A percentile compares a stretch with the other conserved stretches of the same genome.
These are phyloP conservation scores for Campylorhamphus procurvoides DNA, from an alignment of 2,113 vertebrate genomes.

Conservation along the genomic window DNA sequence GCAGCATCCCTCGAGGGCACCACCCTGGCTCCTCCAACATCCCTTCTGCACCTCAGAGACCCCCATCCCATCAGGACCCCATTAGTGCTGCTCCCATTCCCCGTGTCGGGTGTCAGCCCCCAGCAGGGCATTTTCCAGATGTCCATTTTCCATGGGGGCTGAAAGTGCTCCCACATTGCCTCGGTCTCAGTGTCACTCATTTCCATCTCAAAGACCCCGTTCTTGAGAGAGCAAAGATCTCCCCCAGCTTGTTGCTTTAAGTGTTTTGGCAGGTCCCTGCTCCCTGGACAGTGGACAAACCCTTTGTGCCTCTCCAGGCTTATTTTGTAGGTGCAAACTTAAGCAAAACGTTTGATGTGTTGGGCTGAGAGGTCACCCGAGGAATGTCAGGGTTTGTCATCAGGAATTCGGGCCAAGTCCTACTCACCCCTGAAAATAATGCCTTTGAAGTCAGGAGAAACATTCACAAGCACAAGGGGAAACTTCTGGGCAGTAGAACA, in stretches of 20 bases:
- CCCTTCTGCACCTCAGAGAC: rapidly evolving
- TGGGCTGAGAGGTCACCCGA: constrained; percentile 3
- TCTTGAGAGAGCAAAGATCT: not conserved
- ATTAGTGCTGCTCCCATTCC: not conserved
- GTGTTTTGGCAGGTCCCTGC: not conserved
- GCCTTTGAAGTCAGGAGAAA: not conserved
- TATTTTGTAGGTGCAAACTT: constrained; percentile 35
- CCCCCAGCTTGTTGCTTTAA: not conserved
- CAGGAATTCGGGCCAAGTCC: not conserved
- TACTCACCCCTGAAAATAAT: not conserved
- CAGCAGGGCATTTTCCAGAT: not conserved
- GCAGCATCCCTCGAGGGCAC: not conserved
- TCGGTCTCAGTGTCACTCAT: not conserved
- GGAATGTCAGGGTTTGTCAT: constrained; percentile 3
- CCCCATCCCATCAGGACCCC: not conserved
- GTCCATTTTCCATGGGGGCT: rapidly evolving
- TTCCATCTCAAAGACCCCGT: not conserved
- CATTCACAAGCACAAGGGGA: not conserved
- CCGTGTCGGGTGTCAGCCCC: not conserved
- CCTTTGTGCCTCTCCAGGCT: not conserved
- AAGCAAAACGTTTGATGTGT: constrained; percentile 24
- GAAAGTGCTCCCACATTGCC: not conserved
- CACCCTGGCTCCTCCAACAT: not conserved
- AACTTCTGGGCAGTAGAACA: not conserved
- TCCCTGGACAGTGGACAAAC: not conserved